A percentile compares a stretch with the other conserved stretches of the same genome.
These are phyloP conservation scores for Cygnus buccinator DNA, from an alignment of 2,113 vertebrate genomes.

Conservation along the genomic window DNA sequence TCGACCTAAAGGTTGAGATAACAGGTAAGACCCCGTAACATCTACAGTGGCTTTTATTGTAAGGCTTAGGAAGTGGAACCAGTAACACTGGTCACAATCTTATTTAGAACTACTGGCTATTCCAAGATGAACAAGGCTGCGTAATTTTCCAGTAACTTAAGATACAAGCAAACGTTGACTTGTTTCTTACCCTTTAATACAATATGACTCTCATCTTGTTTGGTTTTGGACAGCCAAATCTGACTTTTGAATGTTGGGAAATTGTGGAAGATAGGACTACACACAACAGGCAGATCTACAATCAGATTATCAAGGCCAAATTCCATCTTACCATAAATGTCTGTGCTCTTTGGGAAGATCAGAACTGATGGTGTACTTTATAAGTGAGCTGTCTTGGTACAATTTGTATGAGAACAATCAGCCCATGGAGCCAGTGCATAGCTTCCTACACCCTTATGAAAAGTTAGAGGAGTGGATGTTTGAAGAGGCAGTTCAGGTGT, in stretches of 20 bases:
- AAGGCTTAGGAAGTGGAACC: background rate
- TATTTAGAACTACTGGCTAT: background rate
- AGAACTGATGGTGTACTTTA: background rate
- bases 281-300: background rate
- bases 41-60: background rate
- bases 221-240: background rate
- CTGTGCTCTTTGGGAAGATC: background rate
- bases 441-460: background rate
- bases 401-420: background rate
- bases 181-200: background rate
- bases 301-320: background rate
- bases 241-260: background rate
- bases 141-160: background rate
- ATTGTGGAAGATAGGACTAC: background rate
- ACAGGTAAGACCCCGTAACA: constrained; percentile 74
- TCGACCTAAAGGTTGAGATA: constrained; percentile 78
- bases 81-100: background rate
- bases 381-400: background rate
- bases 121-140: background rate
- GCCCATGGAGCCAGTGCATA: background rate
- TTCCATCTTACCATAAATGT: background rate
- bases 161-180: background rate
- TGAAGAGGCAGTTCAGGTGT: background rate
- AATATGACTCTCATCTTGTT: background rate
- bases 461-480: background rate